Base-by-base conservation (phyloP, 2,113 vertebrate species). In the Enhydra lutris region DNA sequence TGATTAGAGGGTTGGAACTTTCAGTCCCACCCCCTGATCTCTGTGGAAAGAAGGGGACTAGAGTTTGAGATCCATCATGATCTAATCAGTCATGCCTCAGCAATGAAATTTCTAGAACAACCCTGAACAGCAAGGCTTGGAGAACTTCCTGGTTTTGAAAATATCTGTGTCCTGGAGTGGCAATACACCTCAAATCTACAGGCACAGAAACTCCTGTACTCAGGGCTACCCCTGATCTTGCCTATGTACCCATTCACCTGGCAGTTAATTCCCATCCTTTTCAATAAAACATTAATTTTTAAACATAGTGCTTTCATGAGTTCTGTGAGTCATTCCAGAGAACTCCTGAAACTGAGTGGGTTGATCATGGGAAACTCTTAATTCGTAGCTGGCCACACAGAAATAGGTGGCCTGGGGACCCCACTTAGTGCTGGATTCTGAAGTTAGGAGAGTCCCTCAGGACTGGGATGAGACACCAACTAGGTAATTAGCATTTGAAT, bases 111-210 rank as follows among this genome's bases (percentile, higher is more conserved):
- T 18, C 14, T 47, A 20, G n/a, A 57, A n/a, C 39, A 65, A 6
- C 31, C 92, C 61, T 45, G 13, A 23, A 42, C 39, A 45, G 1
- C 5, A 42, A 78, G 31, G 24, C 39, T 36, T 45, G 11, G 39
- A 23, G 31, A 85, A 4, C 45, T 89, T 55, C 20, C 59, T 15
- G n/a, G 67, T 9, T 7, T 7, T 47, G 29, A 31, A 45, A 14
- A 13, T 0, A 6, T 20, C 0, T 1, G 4, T 15, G 39, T 67
- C 11, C 74, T 73, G 10, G n/a, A 50, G 39, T 4, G 50, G 17
- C 9, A 10, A 8, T 4, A 6, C 26, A 47, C 29, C 13, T 81
- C n/a, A 63, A 26, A 29, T 73, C 52, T 24, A 26, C 9, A 80
- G 45, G 31, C 24, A 73, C 36, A 73, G 76, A 36, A 73, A 6